A percentile compares a stretch with the other conserved stretches of the same genome.
These are phyloP conservation scores for Aromia moschata DNA, from an alignment of 2,888 invertebrate genomes.

Conservation along the genomic window DNA sequence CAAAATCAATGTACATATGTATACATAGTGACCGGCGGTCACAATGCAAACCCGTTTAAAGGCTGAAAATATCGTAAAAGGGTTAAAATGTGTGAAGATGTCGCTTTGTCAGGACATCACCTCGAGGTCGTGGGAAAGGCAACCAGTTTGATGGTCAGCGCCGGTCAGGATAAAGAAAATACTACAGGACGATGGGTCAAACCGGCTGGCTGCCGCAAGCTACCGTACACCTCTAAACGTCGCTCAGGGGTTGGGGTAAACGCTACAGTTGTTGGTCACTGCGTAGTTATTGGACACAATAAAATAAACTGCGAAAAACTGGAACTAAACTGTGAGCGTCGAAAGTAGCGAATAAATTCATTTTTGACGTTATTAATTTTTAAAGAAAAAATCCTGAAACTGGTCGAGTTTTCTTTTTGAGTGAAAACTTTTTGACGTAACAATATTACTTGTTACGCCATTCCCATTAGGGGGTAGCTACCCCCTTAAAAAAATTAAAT, in stretches of 20 bases:
- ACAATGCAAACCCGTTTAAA: conserved; percentile 31
- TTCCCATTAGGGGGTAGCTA: too few relatives aligned
- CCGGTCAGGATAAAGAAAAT: conserved; percentile 36
- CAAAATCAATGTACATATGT: background rate
- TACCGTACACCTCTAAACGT: background rate
- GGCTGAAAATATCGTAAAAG: conserved; percentile 24
- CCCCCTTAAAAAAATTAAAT: too few relatives aligned
- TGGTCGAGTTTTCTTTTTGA: too few relatives aligned
- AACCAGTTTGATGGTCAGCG: conserved; percentile 53
- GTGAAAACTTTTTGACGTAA: too few relatives aligned
- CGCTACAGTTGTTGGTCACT: too few relatives aligned
- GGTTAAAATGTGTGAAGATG: conserved; percentile 27
- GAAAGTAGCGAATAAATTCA: too few relatives aligned
- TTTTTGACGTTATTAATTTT: too few relatives aligned
- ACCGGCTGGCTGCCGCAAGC: conserved; percentile 23
- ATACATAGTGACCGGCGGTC: conserved; percentile 4
- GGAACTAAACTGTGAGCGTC: too few relatives aligned
- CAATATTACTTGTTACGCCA: too few relatives aligned
- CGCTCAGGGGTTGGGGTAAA: background rate
- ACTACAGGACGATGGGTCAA: conserved; percentile 33
- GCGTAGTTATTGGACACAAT: too few relatives aligned
- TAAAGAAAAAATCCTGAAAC: too few relatives aligned
- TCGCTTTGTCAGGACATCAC: conserved; percentile 32
- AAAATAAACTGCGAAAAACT: too few relatives aligned
- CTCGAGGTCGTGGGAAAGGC: conserved; percentile 50